A percentile compares a stretch with the other conserved stretches of the same genome.
These are phyloP conservation scores for Noctua fimbriata DNA, from an alignment of 2,888 invertebrate genomes.

Conservation along the genomic window DNA sequence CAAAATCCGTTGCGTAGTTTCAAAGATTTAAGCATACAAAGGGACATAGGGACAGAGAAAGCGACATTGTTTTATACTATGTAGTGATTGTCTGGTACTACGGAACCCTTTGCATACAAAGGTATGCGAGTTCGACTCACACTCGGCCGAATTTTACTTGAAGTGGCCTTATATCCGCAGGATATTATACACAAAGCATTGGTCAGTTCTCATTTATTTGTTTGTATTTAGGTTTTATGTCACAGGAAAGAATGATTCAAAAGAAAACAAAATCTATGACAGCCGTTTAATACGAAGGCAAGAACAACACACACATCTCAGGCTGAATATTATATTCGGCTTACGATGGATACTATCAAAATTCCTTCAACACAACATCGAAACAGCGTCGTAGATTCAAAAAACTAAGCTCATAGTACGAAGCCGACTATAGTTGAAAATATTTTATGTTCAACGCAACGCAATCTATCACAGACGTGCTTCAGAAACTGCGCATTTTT, in stretches of 20 bases:
- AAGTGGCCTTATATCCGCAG: too few relatives aligned
- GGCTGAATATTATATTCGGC: not conserved
- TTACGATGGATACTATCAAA: not conserved
- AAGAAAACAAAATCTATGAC: not conserved
- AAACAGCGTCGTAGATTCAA: not conserved
- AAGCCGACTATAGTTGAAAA: conserved; percentile 14
- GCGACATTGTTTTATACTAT: too few relatives aligned
- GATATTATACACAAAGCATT: not conserved
- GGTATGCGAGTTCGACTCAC: too few relatives aligned
- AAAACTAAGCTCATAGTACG: not conserved
- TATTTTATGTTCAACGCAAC: conserved; percentile 5
- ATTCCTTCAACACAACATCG: conserved; percentile 8
- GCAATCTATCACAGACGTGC: conserved; percentile 31
- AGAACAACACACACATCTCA: not conserved
- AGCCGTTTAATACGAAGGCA: not conserved
- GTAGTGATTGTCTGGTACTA: too few relatives aligned
- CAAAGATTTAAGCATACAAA: too few relatives aligned
- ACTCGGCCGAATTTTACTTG: too few relatives aligned
- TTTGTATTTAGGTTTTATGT: too few relatives aligned
- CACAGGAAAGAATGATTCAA: too few relatives aligned
- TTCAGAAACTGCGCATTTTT: conserved; percentile 10
- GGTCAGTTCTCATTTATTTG: too few relatives aligned
- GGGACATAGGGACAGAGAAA: too few relatives aligned
- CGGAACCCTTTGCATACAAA: too few relatives aligned
- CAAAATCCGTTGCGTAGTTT: too few relatives aligned